phyloP scores from a whole-genome alignment of 2,113 vertebrate species.

The Bucco capensis region DNA sequence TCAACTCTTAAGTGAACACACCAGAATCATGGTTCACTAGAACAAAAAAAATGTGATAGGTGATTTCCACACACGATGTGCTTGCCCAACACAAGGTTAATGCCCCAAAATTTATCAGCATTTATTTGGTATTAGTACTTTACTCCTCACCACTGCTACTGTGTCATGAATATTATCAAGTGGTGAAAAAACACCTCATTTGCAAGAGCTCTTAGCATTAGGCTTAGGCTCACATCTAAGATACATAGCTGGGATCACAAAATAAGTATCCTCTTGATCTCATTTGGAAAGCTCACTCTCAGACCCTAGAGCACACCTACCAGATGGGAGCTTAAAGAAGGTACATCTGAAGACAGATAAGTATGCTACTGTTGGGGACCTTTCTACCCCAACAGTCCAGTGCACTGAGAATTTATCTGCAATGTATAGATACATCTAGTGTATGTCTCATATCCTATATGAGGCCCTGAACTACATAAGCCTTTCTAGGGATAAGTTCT shows the following conservation, averaged over 20 bases:
- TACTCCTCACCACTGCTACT: background rate
- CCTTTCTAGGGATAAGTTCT: background rate
- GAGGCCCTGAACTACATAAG: background rate
- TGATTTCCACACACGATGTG: background rate
- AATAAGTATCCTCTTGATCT: background rate
- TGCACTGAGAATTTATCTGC: background rate
- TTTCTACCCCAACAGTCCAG: background rate
- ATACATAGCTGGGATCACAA: background rate
- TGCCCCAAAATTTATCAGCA: background rate
- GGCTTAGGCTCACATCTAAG: background rate
- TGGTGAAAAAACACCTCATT: background rate
- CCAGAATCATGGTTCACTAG: background rate
- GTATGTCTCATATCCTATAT: accelerated
- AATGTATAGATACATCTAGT: background rate
- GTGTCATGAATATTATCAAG: background rate
- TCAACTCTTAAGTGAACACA: background rate
- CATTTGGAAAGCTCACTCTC: background rate
- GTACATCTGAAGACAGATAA: background rate
- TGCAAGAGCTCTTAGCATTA: background rate
- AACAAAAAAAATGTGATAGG: background rate
- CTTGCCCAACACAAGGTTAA: background rate
- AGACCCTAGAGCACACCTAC: background rate
- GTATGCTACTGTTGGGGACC: background rate
- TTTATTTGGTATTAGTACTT: background rate
- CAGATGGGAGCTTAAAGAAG: background rate